Conservation (phyloP, 2,797 vertebrate genomes). For the Rhinichthys osculus region DNA sequence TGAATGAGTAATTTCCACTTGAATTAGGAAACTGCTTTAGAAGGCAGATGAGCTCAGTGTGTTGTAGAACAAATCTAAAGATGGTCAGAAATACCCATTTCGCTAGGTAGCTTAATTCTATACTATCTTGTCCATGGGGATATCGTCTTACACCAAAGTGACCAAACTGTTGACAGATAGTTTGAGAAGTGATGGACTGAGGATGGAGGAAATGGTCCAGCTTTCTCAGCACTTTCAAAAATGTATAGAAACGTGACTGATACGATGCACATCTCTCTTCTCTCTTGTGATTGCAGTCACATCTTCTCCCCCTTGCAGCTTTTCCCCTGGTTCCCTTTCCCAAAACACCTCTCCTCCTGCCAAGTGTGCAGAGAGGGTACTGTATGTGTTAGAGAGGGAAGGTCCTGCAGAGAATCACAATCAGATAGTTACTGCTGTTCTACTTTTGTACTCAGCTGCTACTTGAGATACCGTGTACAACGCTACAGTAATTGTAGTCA, state of each 20-base stretch:
- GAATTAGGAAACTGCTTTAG: not conserved
- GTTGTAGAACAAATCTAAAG: not conserved
- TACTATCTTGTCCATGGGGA: not conserved
- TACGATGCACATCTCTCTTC: conserved; percentile 63
- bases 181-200: not conserved
- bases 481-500: not conserved
- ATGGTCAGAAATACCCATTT: not conserved
- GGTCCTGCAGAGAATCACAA: conserved; percentile 79
- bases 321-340: conserved; percentile 52
- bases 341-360: conserved; percentile 73
- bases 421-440: conserved; percentile 69
- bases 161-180: conserved; percentile 37
- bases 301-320: conserved; percentile 70
- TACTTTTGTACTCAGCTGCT: conserved; percentile 34
- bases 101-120: not conserved
- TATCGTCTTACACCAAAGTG: not conserved
- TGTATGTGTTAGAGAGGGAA: conserved; percentile 71
- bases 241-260: conserved; percentile 69
- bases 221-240: conserved; percentile 61
- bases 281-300: conserved; percentile 80
- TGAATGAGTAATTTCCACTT: not conserved
- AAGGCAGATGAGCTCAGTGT: not conserved
- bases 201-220: conserved; percentile 51
- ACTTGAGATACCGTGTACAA: not conserved
- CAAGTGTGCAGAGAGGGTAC: conserved; percentile 74